A percentile compares a stretch with the other conserved stretches of the same genome.
These are phyloP conservation scores for Acronicta alni DNA, from an alignment of 2,888 invertebrate species.

Conservation along the genomic window DNA sequence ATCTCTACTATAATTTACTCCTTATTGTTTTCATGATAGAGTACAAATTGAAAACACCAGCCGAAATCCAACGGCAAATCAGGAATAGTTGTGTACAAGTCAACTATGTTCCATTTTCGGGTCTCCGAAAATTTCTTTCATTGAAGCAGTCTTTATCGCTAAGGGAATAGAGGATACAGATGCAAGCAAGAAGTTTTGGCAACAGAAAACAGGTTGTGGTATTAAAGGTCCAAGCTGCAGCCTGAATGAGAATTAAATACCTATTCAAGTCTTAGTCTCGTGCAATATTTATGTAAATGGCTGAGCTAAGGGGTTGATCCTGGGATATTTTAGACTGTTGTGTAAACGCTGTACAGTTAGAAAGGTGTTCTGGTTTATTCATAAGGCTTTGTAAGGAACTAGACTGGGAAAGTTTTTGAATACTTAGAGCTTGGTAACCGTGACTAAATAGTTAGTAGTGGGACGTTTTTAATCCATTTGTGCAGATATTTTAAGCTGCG, in stretches of 20 bases:
- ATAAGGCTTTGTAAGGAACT: constrained; percentile 30
- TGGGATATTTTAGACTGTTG: constrained; percentile 56
- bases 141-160: constrained; percentile 35
- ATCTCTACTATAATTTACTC: constrained; percentile 16
- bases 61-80: constrained; percentile 23
- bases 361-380: constrained; percentile 41
- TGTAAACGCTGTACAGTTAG: constrained; percentile 49
- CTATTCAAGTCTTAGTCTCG: constrained; percentile 71
- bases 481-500: neutral
- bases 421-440: constrained; percentile 9
- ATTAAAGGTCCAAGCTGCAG: constrained; percentile 60
- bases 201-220: constrained; percentile 22
- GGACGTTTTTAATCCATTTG: neutral
- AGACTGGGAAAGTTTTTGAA: constrained; percentile 32
- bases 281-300: constrained; percentile 76
- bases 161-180: constrained; percentile 2
- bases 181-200: neutral
- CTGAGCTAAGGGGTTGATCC: constrained; percentile 57
- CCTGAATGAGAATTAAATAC: constrained; percentile 76
- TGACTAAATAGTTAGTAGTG: constrained; percentile 1
- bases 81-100: constrained; percentile 32
- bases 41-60: constrained; percentile 12
- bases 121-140: constrained; percentile 6
- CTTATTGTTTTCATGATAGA: constrained; percentile 26
- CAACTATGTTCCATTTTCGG: constrained; percentile 36